Evolutionary conservation across 2,797 vertebrate species (phyloP).

Genomic region (Ceryle rudis): DNA sequence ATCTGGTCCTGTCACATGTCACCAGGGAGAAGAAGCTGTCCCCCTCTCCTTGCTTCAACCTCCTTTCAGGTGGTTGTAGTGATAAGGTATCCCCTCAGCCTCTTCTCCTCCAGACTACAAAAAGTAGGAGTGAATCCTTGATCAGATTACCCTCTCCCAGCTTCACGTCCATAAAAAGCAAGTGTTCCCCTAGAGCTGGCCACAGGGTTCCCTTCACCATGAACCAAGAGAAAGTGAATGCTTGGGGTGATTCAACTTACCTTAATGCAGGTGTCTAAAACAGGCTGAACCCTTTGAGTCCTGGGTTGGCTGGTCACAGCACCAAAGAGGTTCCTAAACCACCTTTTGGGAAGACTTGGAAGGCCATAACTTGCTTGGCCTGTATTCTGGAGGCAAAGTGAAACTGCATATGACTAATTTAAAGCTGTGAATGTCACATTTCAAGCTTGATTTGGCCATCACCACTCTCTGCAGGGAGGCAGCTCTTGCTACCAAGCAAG

Average conservation of each 20-base stretch:
- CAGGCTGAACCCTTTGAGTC: not conserved
- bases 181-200: not conserved
- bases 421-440: conserved; percentile 30
- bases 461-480: not conserved
- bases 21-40: too few species aligned
- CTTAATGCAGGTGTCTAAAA: not conserved
- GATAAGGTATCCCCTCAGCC: too few species aligned
- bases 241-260: not conserved
- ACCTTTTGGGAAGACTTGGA: not conserved
- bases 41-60: too few species aligned
- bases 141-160: not conserved
- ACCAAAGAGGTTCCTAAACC: not conserved
- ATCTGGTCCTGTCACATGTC: too few species aligned
- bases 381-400: not conserved
- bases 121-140: not conserved
- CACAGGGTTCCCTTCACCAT: not conserved
- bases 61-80: too few species aligned
- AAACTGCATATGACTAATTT: not conserved
- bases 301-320: not conserved
- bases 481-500: conserved; percentile 11
- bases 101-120: not conserved
- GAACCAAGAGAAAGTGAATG: not conserved
- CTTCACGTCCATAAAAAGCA: not conserved
- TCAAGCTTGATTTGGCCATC: conserved; percentile 55
- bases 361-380: not conserved